These are phyloP conservation scores for Hydrochoerus hydrochaeris DNA, from an alignment of 2,113 vertebrate species.

Conservation along the genomic window DNA sequence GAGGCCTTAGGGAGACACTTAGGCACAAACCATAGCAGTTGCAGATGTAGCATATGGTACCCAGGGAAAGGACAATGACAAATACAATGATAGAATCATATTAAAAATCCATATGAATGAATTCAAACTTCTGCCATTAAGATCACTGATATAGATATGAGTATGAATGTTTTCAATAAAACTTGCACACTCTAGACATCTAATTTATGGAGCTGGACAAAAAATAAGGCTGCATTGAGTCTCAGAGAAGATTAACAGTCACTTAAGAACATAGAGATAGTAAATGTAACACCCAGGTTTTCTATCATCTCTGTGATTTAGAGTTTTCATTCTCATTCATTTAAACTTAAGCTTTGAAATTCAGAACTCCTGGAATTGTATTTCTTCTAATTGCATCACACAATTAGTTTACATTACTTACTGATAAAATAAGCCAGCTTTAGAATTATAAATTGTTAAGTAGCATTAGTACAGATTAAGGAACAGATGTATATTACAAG, in stretches of 20 bases:
- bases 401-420: not conserved
- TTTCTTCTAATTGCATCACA: not conserved
- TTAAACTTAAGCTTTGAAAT: conserved; percentile 12
- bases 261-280: not conserved
- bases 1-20: no score
- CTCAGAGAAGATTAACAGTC: not conserved
- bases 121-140: not conserved
- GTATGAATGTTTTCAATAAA: not conserved
- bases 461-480: not conserved
- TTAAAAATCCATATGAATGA: not conserved
- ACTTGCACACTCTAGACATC: not conserved
- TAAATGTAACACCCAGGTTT: accelerated
- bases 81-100: not conserved
- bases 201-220: not conserved
- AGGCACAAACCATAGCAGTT: not conserved
- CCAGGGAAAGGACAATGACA: not conserved
- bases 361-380: not conserved
- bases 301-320: not conserved
- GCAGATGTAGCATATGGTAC: not conserved
- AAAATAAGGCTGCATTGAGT: not conserved
- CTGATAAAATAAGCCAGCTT: not conserved
- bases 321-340: not conserved
- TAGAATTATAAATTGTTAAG: not conserved
- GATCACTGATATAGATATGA: not conserved
- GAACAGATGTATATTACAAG: not conserved